phyloP scores from a whole-genome alignment of 2,113 vertebrate species.

The Pampusana beccarii region DNA sequence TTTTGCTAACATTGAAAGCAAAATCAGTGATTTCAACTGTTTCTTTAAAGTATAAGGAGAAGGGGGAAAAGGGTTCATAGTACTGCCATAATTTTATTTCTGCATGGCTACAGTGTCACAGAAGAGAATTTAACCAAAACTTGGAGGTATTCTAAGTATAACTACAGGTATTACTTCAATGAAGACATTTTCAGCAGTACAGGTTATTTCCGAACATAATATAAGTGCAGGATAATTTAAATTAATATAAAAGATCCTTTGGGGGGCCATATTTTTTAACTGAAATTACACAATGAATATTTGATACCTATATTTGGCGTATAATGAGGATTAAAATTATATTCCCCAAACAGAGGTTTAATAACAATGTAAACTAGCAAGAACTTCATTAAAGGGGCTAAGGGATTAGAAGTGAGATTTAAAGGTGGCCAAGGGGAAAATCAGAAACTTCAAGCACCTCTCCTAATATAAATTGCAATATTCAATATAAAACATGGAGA shows the following conservation, averaged over 20 bases:
- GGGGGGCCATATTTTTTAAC: conserved; percentile 53
- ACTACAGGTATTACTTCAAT: conserved; percentile 1
- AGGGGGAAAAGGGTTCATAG: background rate
- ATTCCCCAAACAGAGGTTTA: conserved; percentile 63
- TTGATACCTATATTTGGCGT: conserved; percentile 34
- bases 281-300: conserved; percentile 64
- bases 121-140: conserved; percentile 10
- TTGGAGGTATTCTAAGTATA: background rate
- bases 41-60: conserved; percentile 8
- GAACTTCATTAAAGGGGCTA: conserved; percentile 47
- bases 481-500: background rate
- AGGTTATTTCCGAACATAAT: conserved; percentile 11
- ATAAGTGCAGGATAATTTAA: conserved; percentile 55
- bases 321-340: conserved; percentile 56
- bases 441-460: conserved; percentile 10
- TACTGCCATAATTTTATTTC: background rate
- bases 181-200: conserved; percentile 23
- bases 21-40: conserved; percentile 4
- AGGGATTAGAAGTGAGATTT: conserved; percentile 50
- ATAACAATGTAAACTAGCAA: conserved; percentile 64
- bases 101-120: background rate
- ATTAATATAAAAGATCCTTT: conserved; percentile 62
- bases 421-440: conserved; percentile 43
- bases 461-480: conserved; percentile 15
- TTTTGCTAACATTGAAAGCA: conserved; percentile 1